phyloP scores from a whole-genome alignment of 2,888 invertebrate genomes.

The Synanthedon vespiformis region DNA sequence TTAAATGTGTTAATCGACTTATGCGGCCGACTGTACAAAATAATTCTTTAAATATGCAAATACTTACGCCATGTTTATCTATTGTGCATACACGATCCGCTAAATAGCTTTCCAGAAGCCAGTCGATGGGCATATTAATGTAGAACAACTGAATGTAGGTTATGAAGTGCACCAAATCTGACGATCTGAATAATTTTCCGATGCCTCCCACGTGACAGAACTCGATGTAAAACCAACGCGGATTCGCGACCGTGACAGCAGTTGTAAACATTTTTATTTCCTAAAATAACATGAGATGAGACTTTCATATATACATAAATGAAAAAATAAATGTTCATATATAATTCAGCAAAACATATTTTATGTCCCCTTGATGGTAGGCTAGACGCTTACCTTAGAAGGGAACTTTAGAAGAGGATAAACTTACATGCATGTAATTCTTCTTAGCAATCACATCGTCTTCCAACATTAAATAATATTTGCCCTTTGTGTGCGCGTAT shows the following conservation, averaged over 20 bases:
- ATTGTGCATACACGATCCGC: conserved; percentile 90
- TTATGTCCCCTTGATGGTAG: no score
- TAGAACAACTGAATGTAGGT: conserved; percentile 96
- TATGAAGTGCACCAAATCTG: conserved; percentile 86
- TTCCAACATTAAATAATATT: conserved; percentile 92
- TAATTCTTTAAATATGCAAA: background rate
- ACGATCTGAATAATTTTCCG: conserved; percentile 92
- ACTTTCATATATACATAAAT: no score
- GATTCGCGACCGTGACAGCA: conserved; percentile 32
- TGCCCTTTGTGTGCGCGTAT: conserved; percentile 88
- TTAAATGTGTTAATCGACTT: no score
- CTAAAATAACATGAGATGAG: no score
- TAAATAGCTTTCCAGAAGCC: conserved; percentile 91
- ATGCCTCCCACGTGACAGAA: conserved; percentile 96
- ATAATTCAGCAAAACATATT: no score
- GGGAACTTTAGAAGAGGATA: background rate
- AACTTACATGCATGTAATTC: conserved; percentile 85
- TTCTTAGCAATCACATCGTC: conserved; percentile 93
- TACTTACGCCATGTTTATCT: conserved; percentile 78
- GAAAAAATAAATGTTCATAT: no score
- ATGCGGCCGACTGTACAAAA: no score
- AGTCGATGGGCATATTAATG: conserved; percentile 96
- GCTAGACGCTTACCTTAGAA: background rate
- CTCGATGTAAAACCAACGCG: conserved; percentile 92
- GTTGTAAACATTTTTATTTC: conserved; percentile 38